A percentile compares a stretch with the other conserved stretches of the same genome.
Conservation (phyloP, 2,113 vertebrate genomes). For the Peucedramus taeniatus region DNA sequence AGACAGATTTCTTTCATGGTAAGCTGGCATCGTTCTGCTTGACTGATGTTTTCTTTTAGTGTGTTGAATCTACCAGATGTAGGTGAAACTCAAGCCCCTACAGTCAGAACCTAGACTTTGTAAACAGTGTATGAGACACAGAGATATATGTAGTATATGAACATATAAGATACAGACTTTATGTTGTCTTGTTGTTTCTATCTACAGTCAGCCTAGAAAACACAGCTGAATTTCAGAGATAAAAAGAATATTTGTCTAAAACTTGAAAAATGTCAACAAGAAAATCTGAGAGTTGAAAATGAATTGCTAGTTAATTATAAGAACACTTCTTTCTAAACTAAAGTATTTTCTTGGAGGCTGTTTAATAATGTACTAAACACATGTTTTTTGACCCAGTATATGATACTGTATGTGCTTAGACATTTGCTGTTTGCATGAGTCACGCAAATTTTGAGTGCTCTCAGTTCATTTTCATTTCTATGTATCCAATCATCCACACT, state of each 20-base stretch:
- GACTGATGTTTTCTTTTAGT: neutral
- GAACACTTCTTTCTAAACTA: neutral
- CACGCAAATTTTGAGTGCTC: neutral
- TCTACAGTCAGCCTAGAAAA: neutral
- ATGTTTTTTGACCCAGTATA: neutral
- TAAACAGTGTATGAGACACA: neutral
- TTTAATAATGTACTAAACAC: neutral
- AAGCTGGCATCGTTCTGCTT: neutral
- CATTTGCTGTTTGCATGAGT: neutral
- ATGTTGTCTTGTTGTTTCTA: neutral
- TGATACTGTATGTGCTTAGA: neutral
- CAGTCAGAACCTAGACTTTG: neutral
- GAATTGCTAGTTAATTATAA: neutral
- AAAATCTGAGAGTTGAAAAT: neutral
- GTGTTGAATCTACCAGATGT: rapidly evolving
- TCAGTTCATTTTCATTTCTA: neutral
- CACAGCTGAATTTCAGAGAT: neutral
- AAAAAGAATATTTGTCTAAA: neutral
- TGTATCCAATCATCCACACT: neutral
- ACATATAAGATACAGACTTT: neutral
- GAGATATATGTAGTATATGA: neutral
- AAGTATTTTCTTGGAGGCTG: neutral
- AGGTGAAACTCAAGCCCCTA: neutral
- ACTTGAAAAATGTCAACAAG: neutral
- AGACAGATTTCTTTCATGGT: neutral